These are phyloP conservation scores for Dallia pectoralis DNA, from an alignment of 2,797 vertebrate species.

Conservation along the genomic window DNA sequence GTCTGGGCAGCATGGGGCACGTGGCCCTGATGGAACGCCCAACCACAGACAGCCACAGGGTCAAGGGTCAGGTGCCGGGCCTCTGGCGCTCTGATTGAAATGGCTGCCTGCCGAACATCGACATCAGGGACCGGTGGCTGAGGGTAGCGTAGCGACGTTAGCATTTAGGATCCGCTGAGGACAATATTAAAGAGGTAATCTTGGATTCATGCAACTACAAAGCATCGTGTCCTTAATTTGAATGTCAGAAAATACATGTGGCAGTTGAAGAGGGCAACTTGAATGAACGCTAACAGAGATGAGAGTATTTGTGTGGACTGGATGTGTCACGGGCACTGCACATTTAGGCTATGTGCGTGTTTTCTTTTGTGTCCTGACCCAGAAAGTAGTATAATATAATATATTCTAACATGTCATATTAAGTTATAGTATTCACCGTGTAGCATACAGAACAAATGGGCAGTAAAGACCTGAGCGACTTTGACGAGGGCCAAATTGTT, in stretches of 20 bases:
- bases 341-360: background rate
- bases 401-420: too few relatives aligned
- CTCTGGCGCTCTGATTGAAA: conserved; percentile 44
- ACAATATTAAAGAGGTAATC: background rate
- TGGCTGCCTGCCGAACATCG: background rate
- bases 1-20: conserved; percentile 39
- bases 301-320: conserved; percentile 2
- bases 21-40: conserved; percentile 43
- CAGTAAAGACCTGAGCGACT: too few relatives aligned
- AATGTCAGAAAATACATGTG: background rate
- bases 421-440: too few relatives aligned
- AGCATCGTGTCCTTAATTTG: background rate
- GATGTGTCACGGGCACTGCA: background rate
- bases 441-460: too few relatives aligned
- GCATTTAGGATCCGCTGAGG: conserved; percentile 30
- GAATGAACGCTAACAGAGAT: background rate
- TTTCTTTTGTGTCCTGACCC: too few relatives aligned
- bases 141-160: conserved; percentile 31
- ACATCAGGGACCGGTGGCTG: background rate
- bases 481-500: too few relatives aligned
- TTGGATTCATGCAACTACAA: background rate
- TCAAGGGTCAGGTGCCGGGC: conserved; percentile 46
- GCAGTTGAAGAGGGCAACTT: background rate
- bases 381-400: too few relatives aligned
- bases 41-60: conserved; percentile 39